phyloP scores from a whole-genome alignment of 2,113 vertebrate genomes.

The Chaetodon trifascialis region DNA sequence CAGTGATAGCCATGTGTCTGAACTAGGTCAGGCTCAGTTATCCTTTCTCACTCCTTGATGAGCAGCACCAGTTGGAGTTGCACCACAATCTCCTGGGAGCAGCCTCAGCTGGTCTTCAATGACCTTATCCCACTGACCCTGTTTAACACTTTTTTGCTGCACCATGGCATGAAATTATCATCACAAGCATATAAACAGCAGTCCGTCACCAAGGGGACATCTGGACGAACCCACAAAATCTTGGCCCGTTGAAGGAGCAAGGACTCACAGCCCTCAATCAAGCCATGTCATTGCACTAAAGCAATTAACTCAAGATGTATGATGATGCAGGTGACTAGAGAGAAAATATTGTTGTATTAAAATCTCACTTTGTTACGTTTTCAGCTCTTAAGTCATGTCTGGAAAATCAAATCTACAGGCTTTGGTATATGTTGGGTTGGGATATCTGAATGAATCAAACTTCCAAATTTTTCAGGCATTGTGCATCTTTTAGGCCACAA shows the following conservation, averaged over 20 bases:
- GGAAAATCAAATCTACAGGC: too few relatives aligned
- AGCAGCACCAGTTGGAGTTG: not conserved
- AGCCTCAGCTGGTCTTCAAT: constrained; percentile 4
- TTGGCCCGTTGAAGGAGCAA: not conserved
- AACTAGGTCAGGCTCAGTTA: not conserved
- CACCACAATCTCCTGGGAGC: not conserved
- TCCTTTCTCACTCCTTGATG: not conserved
- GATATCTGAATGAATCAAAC: not conserved
- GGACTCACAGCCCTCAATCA: not conserved
- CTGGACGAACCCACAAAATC: not conserved
- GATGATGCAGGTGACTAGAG: not conserved
- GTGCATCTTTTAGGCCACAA: not conserved
- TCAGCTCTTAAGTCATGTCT: not conserved
- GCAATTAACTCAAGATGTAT: not conserved
- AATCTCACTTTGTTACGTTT: not conserved
- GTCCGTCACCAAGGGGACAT: not conserved
- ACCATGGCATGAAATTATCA: not conserved
- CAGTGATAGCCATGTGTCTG: not conserved
- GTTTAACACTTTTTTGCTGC: not conserved
- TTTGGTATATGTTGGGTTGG: not conserved
- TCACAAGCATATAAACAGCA: constrained; percentile 3
- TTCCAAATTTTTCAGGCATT: not conserved
- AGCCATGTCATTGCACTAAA: not conserved
- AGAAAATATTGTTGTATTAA: not conserved
- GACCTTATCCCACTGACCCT: not conserved